These are phyloP conservation scores for Mimas tiliae DNA, from an alignment of 2,888 invertebrate species.

Conservation along the genomic window DNA sequence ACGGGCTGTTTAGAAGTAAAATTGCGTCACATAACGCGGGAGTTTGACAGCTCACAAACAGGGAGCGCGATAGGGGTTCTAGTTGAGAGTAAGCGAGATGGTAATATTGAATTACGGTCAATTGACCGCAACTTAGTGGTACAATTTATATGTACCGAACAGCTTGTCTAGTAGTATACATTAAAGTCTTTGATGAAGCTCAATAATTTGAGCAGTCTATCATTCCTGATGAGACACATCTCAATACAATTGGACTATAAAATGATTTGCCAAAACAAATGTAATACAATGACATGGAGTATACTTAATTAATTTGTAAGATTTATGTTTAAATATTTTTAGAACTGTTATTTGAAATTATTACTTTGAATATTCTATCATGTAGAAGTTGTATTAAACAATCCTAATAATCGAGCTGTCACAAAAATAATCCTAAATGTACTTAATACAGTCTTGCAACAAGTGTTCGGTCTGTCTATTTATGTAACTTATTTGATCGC, in stretches of 20 bases:
- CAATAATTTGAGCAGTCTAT: too few species aligned
- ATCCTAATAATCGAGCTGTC: neutral
- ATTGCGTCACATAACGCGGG: too few species aligned
- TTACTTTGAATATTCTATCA: neutral
- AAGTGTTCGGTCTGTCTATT: neutral
- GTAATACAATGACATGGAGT: slow-evolving; percentile 9
- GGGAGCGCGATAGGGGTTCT: too few species aligned
- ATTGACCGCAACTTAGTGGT: too few species aligned
- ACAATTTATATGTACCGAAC: too few species aligned
- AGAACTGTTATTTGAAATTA: neutral
- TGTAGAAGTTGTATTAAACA: neutral
- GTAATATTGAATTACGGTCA: too few species aligned
- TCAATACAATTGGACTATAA: neutral
- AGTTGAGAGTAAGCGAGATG: too few species aligned
- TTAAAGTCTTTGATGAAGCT: too few species aligned
- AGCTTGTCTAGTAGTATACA: too few species aligned
- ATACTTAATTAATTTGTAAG: slow-evolving; percentile 10
- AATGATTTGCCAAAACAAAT: slow-evolving; percentile 5
- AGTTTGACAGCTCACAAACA: too few species aligned
- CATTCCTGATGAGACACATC: too few species aligned
- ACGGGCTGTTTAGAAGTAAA: too few species aligned
- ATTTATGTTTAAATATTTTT: slow-evolving; percentile 9
- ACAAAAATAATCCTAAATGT: neutral
- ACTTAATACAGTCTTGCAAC: neutral
- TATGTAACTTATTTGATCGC: neutral